Conservation (phyloP, 2,888 invertebrate genomes). For the Coenonympha arcania region DNA sequence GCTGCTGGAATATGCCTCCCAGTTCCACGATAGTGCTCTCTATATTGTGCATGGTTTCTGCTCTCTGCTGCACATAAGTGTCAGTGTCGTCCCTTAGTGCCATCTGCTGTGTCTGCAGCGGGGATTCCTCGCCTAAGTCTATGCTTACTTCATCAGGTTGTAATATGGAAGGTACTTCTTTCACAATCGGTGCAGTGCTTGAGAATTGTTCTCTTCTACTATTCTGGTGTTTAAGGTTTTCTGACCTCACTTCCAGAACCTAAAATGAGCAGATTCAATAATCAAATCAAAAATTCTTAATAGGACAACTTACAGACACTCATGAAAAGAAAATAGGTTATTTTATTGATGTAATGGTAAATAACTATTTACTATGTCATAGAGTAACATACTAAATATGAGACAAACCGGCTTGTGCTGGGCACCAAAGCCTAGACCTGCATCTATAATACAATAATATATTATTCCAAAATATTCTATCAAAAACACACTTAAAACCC, state of each 20-base stretch:
- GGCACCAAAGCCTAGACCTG: too few species aligned
- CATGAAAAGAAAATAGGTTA: neutral
- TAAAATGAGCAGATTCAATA: slow-evolving; percentile 29
- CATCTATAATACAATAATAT: too few species aligned
- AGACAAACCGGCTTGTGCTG: too few species aligned
- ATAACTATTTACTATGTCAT: too few species aligned
- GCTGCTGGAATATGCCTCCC: slow-evolving; percentile 97
- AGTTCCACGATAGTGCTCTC: slow-evolving; percentile 99
- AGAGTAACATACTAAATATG: too few species aligned
- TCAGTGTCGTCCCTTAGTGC: slow-evolving; percentile 90
- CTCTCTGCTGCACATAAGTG: slow-evolving; percentile 91
- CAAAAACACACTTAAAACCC: too few species aligned
- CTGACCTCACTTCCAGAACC: slow-evolving; percentile 97
- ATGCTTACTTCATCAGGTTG: slow-evolving; percentile 87
- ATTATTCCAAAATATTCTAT: too few species aligned
- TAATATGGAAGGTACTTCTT: slow-evolving; percentile 60
- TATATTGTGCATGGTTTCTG: slow-evolving; percentile 99
- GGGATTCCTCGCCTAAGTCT: slow-evolving; percentile 81
- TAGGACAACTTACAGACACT: too few species aligned
- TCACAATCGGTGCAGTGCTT: slow-evolving; percentile 60
- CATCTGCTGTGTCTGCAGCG: slow-evolving; percentile 76
- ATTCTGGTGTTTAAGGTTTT: slow-evolving; percentile 97
- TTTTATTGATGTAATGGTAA: neutral
- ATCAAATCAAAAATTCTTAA: too few species aligned
- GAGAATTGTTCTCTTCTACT: slow-evolving; percentile 91